Conservation (phyloP, 2,797 vertebrate genomes). For the Pseudomugil tenellus region DNA sequence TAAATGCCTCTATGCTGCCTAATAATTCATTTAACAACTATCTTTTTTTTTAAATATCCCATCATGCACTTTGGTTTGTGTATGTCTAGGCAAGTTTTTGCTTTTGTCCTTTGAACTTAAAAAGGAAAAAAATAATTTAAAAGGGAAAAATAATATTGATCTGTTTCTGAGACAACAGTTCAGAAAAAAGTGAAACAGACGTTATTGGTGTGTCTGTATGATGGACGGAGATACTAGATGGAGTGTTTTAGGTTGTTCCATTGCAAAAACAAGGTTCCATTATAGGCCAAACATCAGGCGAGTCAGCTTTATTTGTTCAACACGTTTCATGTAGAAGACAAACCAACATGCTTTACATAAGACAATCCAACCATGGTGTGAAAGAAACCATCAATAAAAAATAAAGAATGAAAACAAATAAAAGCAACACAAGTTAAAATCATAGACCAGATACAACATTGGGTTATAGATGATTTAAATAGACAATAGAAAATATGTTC, state of each 20-base stretch:
- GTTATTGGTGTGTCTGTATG: background rate
- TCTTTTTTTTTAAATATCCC: too few species aligned
- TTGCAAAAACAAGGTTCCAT: too few species aligned
- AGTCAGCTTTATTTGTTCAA: background rate
- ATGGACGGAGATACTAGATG: background rate
- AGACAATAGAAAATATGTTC: too few species aligned
- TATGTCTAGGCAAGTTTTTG: background rate
- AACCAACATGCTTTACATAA: background rate
- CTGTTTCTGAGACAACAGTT: too few species aligned
- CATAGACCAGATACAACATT: too few species aligned
- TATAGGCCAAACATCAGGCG: too few species aligned
- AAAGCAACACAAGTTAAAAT: too few species aligned
- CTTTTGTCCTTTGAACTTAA: background rate
- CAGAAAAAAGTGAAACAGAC: background rate
- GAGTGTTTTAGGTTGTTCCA: background rate
- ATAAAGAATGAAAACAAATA: too few species aligned
- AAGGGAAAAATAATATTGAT: too few species aligned
- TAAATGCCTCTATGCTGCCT: background rate
- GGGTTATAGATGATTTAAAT: too few species aligned
- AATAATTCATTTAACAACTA: background rate
- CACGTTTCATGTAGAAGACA: background rate
- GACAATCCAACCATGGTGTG: background rate
- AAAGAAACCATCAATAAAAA: too few species aligned
- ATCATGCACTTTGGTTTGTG: background rate
- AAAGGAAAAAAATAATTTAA: too few species aligned